Base-by-base conservation (phyloP, 1,140 invertebrate species). In the Zophobas morio region DNA sequence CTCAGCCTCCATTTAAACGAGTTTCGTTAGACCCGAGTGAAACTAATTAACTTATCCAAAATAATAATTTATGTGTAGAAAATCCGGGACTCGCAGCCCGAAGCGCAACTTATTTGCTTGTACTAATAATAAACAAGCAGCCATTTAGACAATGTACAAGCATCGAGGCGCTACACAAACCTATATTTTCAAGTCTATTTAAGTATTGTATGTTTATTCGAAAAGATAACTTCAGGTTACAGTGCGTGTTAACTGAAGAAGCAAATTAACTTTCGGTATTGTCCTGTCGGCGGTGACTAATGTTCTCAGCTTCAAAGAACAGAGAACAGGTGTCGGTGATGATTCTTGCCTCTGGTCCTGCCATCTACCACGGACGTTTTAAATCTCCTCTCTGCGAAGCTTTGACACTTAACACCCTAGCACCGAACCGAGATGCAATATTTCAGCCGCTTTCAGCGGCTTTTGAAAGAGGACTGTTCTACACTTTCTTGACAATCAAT, bases 211-310 rank as follows among this genome's bases (percentile, higher is more conserved):
- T 78, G 77, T 78, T 78, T 78, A 78, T 78, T 74, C 71, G 77
- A 60, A 71, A 74, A 78, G 72, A 78, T 54, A 78, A 78, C 72
- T 53, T 51, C 36, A 74, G 51, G 47, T 77, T 77, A 60, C 71
- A 73, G 54, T 74, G 72, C 54, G 77, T 81, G 80, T 81, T 79
- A 81, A 81, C 78, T 81, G 80, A 78, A 81, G 78, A 79, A 80
- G 80, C 80, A 81, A 81, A 81, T 81, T 81, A 81, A 81, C 80
- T 81, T 81, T 81, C 80, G 80, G 78, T 81, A 81, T 81, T 81
- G 80, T 81, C 76, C 80, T 81, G 80, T 81, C 80, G 46, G 51
- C 49, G 33, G 51, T 74, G 72, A 74, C 72, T 74, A 74, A 74
- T 74, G 72, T 60, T 74, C 72, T 57, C 49, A 56, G 39, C 53